Percentiles rank a stretch among this genome's conserved stretches.
These are phyloP conservation scores for Chelidonichthys spinosus DNA, from an alignment of 2,797 vertebrate genomes.

Conservation along the genomic window DNA sequence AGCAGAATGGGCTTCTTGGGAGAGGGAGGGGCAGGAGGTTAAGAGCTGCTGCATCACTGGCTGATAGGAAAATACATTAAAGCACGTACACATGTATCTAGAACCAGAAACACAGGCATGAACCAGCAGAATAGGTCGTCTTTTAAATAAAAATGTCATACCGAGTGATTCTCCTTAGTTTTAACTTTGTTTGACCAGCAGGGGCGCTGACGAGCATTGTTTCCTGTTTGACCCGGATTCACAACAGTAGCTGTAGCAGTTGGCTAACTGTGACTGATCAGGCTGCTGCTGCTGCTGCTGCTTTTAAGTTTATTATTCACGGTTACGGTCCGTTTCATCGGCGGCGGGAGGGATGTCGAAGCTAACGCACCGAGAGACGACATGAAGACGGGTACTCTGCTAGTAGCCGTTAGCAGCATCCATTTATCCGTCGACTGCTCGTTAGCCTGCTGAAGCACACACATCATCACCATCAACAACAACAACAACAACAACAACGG, in stretches of 20 bases:
- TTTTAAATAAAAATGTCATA: neutral
- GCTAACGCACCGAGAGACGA: neutral
- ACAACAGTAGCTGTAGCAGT: constrained; percentile 51
- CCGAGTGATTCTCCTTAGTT: neutral
- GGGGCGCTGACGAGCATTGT: neutral
- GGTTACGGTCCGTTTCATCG: neutral
- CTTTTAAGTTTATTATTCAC: neutral
- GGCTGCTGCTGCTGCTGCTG: neutral
- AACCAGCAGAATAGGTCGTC: neutral
- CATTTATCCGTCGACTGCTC: neutral
- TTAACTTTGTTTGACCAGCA: neutral
- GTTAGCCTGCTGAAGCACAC: constrained; percentile 10
- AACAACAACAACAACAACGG: constrained; percentile 7
- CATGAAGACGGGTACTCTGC: constrained; percentile 5
- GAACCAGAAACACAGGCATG: no score
- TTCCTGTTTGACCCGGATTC: constrained; percentile 63
- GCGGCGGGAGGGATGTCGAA: neutral
- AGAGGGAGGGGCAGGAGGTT: no score
- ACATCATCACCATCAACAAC: neutral
- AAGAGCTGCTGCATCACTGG: no score
- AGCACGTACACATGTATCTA: no score
- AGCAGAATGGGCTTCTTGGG: no score
- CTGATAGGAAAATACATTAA: no score
- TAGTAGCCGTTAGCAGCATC: constrained; percentile 5
- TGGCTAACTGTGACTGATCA: neutral